phyloP scores from a whole-genome alignment of 1,140 invertebrate genomes.

The Papilio polytes region DNA sequence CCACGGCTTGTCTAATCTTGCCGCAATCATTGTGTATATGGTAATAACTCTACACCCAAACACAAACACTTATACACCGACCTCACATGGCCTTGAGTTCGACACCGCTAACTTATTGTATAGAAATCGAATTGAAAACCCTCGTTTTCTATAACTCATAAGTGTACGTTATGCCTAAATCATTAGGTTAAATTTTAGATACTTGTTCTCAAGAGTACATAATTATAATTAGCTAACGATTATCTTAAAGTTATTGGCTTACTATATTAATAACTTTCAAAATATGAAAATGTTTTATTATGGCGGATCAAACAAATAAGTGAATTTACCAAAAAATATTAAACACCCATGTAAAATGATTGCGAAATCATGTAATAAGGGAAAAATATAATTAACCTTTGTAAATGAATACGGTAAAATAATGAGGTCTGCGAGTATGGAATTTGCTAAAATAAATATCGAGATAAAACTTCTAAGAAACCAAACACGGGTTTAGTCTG shows the following conservation, averaged over 20 bases:
- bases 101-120: background rate
- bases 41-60: constrained; percentile 23
- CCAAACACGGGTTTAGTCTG: background rate
- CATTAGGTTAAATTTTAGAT: background rate
- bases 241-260: too few relatives aligned
- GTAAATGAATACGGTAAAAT: background rate
- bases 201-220: background rate
- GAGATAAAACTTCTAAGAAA: background rate
- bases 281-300: too few relatives aligned
- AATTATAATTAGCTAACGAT: too few relatives aligned
- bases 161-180: background rate
- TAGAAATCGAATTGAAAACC: background rate
- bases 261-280: too few relatives aligned
- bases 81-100: constrained; percentile 12
- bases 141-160: constrained; percentile 4
- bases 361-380: too few relatives aligned
- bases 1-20: constrained; percentile 54
- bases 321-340: too few relatives aligned
- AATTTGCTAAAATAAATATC: background rate
- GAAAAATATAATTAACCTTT: background rate
- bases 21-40: constrained; percentile 42
- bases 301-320: too few relatives aligned
- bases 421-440: background rate
- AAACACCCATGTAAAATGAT: too few relatives aligned
- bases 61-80: constrained; percentile 29